Percentiles rank a stretch among this genome's conserved stretches.
Evolutionary conservation across 2,797 vertebrate species (phyloP).

Genomic region (Chelmon rostratus): DNA sequence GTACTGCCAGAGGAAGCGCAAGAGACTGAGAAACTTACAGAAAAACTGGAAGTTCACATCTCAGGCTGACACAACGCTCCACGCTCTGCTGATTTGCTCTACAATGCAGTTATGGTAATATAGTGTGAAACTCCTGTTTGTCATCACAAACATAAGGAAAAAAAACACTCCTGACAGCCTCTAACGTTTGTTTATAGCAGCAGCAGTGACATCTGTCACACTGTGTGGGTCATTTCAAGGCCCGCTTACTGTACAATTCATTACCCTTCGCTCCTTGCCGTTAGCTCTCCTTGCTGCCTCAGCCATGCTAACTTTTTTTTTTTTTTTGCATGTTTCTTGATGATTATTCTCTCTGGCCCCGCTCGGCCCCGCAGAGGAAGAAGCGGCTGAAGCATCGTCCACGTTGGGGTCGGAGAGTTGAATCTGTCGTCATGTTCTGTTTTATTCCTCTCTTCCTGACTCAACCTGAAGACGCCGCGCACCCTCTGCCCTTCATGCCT

Average conservation of each 20-base stretch:
- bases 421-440: conserved; percentile 40
- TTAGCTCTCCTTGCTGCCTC: conserved; percentile 9
- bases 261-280: conserved; percentile 16
- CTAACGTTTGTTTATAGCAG: not conserved
- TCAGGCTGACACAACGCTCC: not conserved
- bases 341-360: conserved; percentile 34
- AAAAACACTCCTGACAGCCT: not conserved
- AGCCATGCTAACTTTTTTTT: not conserved
- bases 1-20: not conserved
- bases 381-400: conserved; percentile 28
- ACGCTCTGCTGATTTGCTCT: conserved; percentile 23
- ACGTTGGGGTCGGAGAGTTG: conserved; percentile 35
- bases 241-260: conserved; percentile 16
- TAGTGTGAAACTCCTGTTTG: conserved; percentile 11
- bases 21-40: conserved; percentile 3
- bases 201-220: conserved; percentile 6
- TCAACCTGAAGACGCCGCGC: conserved; percentile 36
- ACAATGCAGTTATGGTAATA: conserved; percentile 3
- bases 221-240: conserved; percentile 34
- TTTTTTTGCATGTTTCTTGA: not conserved
- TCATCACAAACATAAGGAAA: not conserved
- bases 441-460: conserved; percentile 34
- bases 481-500: conserved; percentile 49
- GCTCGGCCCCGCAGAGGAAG: conserved; percentile 8
- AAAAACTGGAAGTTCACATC: conserved; percentile 7